Conservation (phyloP, 2,113 vertebrate species). For the Guaruba guarouba region DNA sequence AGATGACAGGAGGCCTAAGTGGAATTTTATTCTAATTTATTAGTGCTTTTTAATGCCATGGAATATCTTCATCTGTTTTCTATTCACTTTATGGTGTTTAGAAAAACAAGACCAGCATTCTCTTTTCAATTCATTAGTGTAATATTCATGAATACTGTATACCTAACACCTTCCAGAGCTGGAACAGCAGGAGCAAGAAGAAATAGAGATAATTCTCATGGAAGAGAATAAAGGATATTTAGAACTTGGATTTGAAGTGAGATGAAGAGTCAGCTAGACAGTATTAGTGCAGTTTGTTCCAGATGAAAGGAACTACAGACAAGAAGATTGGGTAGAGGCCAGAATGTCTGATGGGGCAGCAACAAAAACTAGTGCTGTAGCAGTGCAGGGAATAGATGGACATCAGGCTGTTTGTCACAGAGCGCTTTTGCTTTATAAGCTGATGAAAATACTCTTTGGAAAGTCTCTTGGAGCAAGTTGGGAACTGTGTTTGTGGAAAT, state of each 20-base stretch:
- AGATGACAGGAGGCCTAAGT: neutral
- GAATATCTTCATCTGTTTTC: slow-evolving; percentile 32
- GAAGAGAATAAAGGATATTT: slow-evolving; percentile 9
- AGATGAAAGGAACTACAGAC: slow-evolving; percentile 3
- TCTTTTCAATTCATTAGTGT: neutral
- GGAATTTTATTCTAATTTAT: slow-evolving; percentile 27
- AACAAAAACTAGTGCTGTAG: neutral
- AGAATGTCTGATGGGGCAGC: neutral
- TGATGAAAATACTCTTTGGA: neutral
- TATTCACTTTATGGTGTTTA: neutral
- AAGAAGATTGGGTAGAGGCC: slow-evolving; percentile 23
- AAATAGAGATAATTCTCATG: neutral
- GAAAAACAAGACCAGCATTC: neutral
- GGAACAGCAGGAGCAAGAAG: neutral
- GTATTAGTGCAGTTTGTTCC: slow-evolving; percentile 10
- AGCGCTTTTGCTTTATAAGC: neutral
- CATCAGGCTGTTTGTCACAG: neutral
- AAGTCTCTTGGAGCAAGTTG: neutral
- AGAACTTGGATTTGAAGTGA: neutral
- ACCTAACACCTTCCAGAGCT: slow-evolving; percentile 1
- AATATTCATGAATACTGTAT: neutral
- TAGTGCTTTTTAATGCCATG: neutral
- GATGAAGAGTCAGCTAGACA: slow-evolving; percentile 14
- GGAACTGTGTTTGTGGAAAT: neutral
- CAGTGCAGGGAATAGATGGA: neutral